Evolutionary conservation across 2,797 vertebrate genomes (phyloP).

Genomic region (Pampus argenteus): DNA sequence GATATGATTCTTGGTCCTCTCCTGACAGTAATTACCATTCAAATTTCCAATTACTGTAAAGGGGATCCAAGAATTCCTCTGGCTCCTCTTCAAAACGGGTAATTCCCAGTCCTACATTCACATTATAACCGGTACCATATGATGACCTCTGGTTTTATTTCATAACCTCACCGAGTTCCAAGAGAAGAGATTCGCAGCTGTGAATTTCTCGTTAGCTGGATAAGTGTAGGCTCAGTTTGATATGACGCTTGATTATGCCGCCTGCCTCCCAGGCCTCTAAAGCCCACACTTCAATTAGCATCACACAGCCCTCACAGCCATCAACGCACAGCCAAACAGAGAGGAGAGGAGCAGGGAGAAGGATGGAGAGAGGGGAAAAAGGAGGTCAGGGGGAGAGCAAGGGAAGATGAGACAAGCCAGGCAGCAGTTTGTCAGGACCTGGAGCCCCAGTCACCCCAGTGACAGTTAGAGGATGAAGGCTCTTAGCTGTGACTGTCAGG

Average conservation of each 20-base stretch:
- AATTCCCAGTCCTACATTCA: conserved; percentile 67
- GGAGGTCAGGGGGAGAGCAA: conserved; percentile 54
- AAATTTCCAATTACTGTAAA: conserved; percentile 78
- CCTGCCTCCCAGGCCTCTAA: conserved; percentile 65
- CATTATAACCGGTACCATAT: conserved; percentile 70
- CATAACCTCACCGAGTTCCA: conserved; percentile 62
- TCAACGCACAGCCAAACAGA: conserved; percentile 41
- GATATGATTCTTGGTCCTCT: conserved; percentile 65
- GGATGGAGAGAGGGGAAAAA: conserved; percentile 40
- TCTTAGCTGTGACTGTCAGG: conserved; percentile 79
- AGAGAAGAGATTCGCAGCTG: conserved; percentile 71
- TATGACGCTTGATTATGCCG: conserved; percentile 74
- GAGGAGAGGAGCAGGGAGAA: conserved; percentile 27
- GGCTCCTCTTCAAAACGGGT: conserved; percentile 66
- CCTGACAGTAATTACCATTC: conserved; percentile 76
- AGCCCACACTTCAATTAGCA: conserved; percentile 78
- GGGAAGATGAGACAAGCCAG: conserved; percentile 64
- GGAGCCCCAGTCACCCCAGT: conserved; percentile 69
- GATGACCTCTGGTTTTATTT: conserved; percentile 79
- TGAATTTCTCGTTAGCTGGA: conserved; percentile 72
- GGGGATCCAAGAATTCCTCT: conserved; percentile 68
- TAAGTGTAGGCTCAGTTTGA: conserved; percentile 69
- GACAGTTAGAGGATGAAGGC: conserved; percentile 77
- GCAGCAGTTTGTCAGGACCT: conserved; percentile 78
- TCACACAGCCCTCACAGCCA: conserved; percentile 59